Conservation (phyloP, 2,113 vertebrate species). For the Lepisosteus oculatus region DNA sequence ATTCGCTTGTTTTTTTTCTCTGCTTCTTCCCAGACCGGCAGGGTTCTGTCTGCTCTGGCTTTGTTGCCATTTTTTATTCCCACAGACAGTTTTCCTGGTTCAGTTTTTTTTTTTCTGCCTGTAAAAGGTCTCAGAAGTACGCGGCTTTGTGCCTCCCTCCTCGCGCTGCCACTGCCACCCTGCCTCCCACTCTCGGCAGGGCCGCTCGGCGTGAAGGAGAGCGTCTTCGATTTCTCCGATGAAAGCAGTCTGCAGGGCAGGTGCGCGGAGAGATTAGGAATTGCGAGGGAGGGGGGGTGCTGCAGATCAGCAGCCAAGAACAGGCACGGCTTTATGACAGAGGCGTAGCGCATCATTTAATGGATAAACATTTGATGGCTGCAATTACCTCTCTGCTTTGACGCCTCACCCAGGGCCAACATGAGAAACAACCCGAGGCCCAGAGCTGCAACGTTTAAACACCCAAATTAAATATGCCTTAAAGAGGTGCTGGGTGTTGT, state of each 20-base stretch:
- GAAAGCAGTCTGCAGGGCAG: constrained; percentile 55
- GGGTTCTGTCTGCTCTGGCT: too few relatives aligned
- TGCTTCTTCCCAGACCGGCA: too few relatives aligned
- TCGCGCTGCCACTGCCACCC: not conserved
- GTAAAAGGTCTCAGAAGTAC: constrained; percentile 45
- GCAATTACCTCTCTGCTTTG: constrained; percentile 58
- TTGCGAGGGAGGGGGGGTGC: constrained; percentile 26
- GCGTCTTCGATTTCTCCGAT: constrained; percentile 40
- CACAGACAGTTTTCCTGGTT: too few relatives aligned
- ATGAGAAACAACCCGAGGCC: constrained; percentile 55
- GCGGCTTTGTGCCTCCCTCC: constrained; percentile 38
- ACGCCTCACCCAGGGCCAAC: constrained; percentile 49
- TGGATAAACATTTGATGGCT: constrained; percentile 56
- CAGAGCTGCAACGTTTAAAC: constrained; percentile 41
- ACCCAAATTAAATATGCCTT: constrained; percentile 15
- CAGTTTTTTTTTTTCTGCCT: constrained; percentile 19
- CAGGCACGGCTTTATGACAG: constrained; percentile 36
- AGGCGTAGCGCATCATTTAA: constrained; percentile 43
- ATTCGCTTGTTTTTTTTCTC: too few relatives aligned
- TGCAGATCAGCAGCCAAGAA: constrained; percentile 40
- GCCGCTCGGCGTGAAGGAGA: constrained; percentile 41
- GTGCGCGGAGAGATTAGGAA: constrained; percentile 64
- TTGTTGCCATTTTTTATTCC: too few relatives aligned
- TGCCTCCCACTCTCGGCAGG: constrained; percentile 44
- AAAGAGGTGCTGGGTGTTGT: constrained; percentile 9